Evolutionary conservation across 1,140 invertebrate genomes (phyloP).

Genomic region (Rhagoletis pomonella): DNA sequence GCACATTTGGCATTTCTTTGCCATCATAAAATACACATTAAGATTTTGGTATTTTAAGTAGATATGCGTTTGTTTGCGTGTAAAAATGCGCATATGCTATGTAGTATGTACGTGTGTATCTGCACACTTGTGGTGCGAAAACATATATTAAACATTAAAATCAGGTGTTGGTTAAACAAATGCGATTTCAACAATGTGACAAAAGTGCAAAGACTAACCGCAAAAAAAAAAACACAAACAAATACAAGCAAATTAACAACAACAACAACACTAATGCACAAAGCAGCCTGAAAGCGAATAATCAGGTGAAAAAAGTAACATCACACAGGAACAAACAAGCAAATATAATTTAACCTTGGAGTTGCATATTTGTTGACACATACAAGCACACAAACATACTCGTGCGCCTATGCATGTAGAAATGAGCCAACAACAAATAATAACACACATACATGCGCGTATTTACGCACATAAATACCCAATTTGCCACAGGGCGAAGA

Average conservation of each 20-base stretch:
- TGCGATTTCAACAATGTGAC: constrained; percentile 48
- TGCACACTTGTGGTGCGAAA: constrained; percentile 7
- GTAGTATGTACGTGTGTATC: neutral
- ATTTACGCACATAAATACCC: neutral
- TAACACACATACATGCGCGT: too few relatives aligned
- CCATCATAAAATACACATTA: constrained; percentile 41
- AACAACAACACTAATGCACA: neutral
- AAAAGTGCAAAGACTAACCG: constrained; percentile 18
- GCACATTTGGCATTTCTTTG: constrained; percentile 28
- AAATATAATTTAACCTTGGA: constrained; percentile 32
- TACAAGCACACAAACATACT: neutral
- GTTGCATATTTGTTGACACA: neutral
- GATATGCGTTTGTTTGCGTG: neutral
- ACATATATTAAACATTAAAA: constrained; percentile 49
- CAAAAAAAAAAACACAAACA: neutral
- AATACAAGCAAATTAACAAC: neutral
- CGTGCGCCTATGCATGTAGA: neutral
- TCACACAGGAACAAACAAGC: constrained; percentile 21
- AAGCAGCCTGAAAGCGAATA: neutral
- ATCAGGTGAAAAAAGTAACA: constrained; percentile 10
- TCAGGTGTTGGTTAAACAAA: constrained; percentile 34
- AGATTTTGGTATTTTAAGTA: neutral
- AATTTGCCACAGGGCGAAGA: too few relatives aligned
- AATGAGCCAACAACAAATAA: neutral
- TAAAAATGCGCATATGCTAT: neutral